Conservation (phyloP, 2,888 invertebrate species). For the Epinotia nisella region DNA sequence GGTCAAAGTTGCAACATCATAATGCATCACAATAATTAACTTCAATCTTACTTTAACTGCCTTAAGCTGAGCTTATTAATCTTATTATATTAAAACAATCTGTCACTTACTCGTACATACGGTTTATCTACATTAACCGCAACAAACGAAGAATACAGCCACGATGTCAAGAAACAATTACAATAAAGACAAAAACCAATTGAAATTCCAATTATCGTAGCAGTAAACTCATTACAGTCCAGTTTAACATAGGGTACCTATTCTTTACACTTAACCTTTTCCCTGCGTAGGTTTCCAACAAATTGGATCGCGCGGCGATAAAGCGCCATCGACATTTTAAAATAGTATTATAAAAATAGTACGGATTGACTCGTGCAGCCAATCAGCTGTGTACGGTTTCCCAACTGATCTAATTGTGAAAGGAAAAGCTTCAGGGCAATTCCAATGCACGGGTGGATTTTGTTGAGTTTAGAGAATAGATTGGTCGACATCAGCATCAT, state of each 20-base stretch:
- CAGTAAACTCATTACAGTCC: neutral
- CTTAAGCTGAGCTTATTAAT: no score
- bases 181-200: neutral
- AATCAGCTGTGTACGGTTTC: conserved; percentile 25
- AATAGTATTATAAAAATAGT: conserved; percentile 24
- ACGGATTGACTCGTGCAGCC: neutral
- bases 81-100: no score
- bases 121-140: no score
- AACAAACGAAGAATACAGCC: neutral
- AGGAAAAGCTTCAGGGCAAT: conserved; percentile 4
- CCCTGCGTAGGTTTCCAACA: conserved; percentile 8
- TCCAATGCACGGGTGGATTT: neutral
- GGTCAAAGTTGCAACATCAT: no score
- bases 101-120: no score
- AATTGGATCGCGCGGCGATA: conserved; percentile 22
- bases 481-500: no score
- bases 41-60: no score
- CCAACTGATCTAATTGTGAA: conserved; percentile 1
- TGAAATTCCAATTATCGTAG: neutral
- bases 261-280: conserved; percentile 5
- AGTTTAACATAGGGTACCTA: neutral
- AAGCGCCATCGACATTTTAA: conserved; percentile 7
- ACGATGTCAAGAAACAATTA: neutral
- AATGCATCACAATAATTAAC: no score
- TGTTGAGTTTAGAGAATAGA: neutral